Evolutionary conservation across 1,140 invertebrate species (phyloP), one percentile per base, ranked within the genome.

Genomic region (Drosophila repleta): DNA sequence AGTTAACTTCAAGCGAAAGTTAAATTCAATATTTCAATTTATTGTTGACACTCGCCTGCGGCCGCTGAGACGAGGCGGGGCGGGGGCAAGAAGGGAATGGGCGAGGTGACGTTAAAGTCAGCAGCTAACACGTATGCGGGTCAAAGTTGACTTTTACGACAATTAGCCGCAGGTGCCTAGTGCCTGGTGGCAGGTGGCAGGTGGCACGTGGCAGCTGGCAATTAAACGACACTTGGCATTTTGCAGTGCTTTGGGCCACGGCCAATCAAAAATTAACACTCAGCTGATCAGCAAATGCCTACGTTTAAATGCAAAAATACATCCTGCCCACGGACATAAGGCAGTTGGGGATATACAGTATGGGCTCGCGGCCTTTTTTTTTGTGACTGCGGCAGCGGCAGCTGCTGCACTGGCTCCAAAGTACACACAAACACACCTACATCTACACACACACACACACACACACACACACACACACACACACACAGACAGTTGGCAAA

Each of bases 11-110:
- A 66, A 73, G 63, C 39, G 61, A 76, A 76, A 79, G 74, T 66
- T 64, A 81, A 88, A 76, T 88, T 79, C 61, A 88, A 72, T 82
- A 63, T 76, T 76, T 53, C 62, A 64, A 65, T 60, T 61, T 55
- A 58, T 17, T 43, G 63, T 21, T 61, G 67, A 67, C 67, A 74
- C 57, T 53, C 29, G 45, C 39, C 39, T 17, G 39, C 39, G 39
- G 39, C 39, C n/a, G 15, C 11, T 1, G 15, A 20, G 5, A 46
- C n/a, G 24, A n/a, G 24, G 37, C 26, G n/a, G 21, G 32, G 6
- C 26, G 26, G 26, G 26, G 26, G 6, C 1, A 29, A 7, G 6
- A 2, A 8, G 6, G 24, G 24, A 4, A 6, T 2, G 24, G 24
- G 39, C 18, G 37, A 41, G 18, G 24, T 17, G 41, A 4, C 24